Base-by-base conservation (phyloP, 2,113 vertebrate species). In the Dromaius novaehollandiae region DNA sequence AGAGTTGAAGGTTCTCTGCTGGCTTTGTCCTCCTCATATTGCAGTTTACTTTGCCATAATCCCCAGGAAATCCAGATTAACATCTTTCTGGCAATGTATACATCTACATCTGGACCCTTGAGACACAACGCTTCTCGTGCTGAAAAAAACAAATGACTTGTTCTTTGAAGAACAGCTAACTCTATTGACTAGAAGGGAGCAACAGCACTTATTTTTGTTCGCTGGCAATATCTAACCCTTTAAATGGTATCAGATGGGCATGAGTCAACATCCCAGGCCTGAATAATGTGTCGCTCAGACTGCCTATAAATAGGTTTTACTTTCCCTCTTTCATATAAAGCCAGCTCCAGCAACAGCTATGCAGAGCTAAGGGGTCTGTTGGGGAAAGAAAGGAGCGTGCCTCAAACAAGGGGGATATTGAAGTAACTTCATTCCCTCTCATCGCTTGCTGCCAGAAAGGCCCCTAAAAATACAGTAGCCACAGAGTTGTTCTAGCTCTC, bases 161-260 rank as follows among this genome's bases (percentile, higher is more conserved):
- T 73, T 36, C 36, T 73, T 53, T 36, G 50, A 51, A 93, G 63
- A 91, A 66, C 66, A 77, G 91, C 30, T 80, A 86, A 78, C 53
- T 96, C 89, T 91, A 78, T 42, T 71, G 78, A 95, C 82, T 53
- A 82, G 63, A 44, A 82, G 68, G 82, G 78, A 94, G 22, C 53
- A 79, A 61, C 46, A 90, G 46, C 66, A 36, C 19, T 87, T 88
- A 61, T 12, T 94, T 95, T 85, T 80, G 74, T 32, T 65, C 5
- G 0, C 66, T 93, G 84, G 86, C 94, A 93, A 76, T 60, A 80
- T 46, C 88, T 76, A 87, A 65, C 66, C 70, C 40, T 84, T 85
- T 97, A 95, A 96, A 74, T 44, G 44, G 56, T 89, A 95, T 89
- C 94, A 95, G 86, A 93, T 91, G 91, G 82, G 86, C 92, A 96